phyloP scores from a whole-genome alignment of 2,113 vertebrate genomes.

The Halichoerus grypus region DNA sequence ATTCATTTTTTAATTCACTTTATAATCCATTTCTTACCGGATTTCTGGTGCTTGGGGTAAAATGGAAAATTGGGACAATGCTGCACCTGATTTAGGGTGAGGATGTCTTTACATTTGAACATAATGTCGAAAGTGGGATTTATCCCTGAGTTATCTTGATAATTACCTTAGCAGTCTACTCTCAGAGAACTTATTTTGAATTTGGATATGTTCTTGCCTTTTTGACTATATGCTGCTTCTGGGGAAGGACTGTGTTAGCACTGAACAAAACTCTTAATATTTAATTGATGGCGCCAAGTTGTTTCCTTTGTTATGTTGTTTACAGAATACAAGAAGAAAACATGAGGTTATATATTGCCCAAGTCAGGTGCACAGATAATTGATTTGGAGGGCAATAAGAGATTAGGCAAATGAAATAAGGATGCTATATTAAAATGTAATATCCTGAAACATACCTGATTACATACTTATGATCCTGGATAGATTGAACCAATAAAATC shows the following conservation, averaged over 20 bases:
- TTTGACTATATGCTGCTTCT: conserved; percentile 15
- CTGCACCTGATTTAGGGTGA: neutral
- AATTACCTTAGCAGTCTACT: neutral
- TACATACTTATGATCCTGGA: conserved; percentile 73
- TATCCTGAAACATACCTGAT: conserved; percentile 79
- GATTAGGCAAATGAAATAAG: conserved; percentile 81
- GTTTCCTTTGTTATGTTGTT: conserved; percentile 73
- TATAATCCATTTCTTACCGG: neutral
- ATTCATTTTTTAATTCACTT: conserved; percentile 3
- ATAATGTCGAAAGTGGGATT: neutral
- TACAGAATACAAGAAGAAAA: conserved; percentile 70
- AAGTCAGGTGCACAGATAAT: conserved; percentile 73
- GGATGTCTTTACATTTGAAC: neutral
- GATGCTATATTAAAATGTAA: conserved; percentile 74
- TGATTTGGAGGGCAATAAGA: conserved; percentile 71
- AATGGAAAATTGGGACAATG: neutral
- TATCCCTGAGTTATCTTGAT: neutral
- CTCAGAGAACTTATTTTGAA: conserved; percentile 28
- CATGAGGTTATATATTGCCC: conserved; percentile 65
- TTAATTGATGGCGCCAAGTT: conserved; percentile 50
- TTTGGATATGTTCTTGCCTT: conserved; percentile 29
- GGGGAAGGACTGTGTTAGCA: neutral
- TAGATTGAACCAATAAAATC: conserved; percentile 78
- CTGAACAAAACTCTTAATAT: conserved; percentile 22
- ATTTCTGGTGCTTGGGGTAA: neutral